Conservation (phyloP, 1,140 invertebrate genomes). For the Papilio polyxenes region DNA sequence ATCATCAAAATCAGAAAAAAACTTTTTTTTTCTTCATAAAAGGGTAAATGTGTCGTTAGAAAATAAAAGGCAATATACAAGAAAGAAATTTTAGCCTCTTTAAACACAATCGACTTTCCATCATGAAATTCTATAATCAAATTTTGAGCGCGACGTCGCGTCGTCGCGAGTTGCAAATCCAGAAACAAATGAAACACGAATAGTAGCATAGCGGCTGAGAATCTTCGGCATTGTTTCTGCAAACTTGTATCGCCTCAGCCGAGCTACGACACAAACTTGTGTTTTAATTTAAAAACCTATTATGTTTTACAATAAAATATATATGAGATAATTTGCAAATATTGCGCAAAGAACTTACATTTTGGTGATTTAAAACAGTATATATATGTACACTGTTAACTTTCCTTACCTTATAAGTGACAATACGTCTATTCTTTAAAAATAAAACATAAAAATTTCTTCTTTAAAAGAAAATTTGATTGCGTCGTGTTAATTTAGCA, state of each 20-base stretch:
- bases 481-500: constrained; percentile 15
- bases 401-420: no score
- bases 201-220: constrained; percentile 10
- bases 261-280: constrained; percentile 33
- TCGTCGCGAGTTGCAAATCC: constrained; percentile 1
- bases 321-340: constrained; percentile 27
- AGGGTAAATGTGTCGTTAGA: not conserved
- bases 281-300: constrained; percentile 33
- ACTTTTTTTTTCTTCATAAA: no score
- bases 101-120: not conserved
- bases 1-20: no score
- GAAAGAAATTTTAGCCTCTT: not conserved
- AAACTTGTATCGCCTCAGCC: constrained; percentile 31
- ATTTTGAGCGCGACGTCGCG: not conserved
- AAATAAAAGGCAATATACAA: not conserved
- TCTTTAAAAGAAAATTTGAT: constrained; percentile 4
- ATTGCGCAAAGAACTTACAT: not conserved
- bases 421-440: not conserved
- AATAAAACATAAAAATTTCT: not conserved
- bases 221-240: constrained; percentile 36
- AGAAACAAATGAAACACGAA: constrained; percentile 33
- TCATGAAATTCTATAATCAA: constrained; percentile 11
- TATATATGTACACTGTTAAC: no score
- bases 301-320: constrained; percentile 21
- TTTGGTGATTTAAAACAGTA: not conserved